Evolutionary conservation across 1,140 invertebrate genomes (phyloP).

Genomic region (Diorhabda elongata): DNA sequence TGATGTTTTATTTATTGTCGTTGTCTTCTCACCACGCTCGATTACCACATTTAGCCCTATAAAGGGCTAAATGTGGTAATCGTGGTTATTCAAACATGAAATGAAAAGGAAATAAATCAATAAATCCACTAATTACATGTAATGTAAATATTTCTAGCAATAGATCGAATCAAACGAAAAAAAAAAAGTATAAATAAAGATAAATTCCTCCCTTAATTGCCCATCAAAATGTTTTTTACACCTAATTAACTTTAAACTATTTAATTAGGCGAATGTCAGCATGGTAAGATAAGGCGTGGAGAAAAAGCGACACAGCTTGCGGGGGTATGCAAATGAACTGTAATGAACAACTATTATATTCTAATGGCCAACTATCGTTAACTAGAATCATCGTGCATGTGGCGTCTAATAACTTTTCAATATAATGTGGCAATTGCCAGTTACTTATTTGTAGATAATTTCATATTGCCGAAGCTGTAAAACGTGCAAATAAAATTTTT

Average conservation of each 20-base stretch:
- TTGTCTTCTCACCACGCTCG: too few species aligned
- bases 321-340: neutral
- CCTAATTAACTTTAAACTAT: conserved; percentile 1
- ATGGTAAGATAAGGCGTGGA: neutral
- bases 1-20: too few species aligned
- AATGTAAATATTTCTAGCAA: neutral
- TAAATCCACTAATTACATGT: neutral
- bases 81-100: too few species aligned
- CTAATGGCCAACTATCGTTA: neutral
- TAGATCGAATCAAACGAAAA: neutral
- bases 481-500: neutral
- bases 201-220: neutral
- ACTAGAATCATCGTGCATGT: neutral
- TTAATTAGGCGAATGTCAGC: neutral
- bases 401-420: neutral
- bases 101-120: too few species aligned
- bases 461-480: neutral
- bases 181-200: neutral
- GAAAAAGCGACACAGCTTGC: neutral
- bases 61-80: too few species aligned
- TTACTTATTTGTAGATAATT: neutral
- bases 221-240: conserved; percentile 1
- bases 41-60: too few species aligned
- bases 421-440: neutral
- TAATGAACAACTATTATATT: conserved; percentile 3